Evolutionary conservation across 2,888 invertebrate genomes (phyloP).

Genomic region (Selenia dentaria): DNA sequence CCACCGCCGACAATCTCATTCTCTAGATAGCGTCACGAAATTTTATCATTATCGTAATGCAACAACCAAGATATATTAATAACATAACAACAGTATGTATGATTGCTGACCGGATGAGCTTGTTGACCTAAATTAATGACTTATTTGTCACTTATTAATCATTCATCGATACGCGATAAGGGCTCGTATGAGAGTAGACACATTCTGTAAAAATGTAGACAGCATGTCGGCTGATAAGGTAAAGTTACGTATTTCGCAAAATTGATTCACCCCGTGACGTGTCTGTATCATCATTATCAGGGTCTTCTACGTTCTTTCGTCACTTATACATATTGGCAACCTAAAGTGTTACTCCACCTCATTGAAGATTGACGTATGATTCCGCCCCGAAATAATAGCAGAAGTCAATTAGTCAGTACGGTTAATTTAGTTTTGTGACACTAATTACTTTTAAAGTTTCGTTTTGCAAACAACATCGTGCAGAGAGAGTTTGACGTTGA

Average conservation of each 20-base stretch:
- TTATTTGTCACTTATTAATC: conserved; percentile 14
- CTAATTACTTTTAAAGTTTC: conserved; percentile 21
- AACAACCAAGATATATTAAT: neutral
- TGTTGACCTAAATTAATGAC: conserved; percentile 21
- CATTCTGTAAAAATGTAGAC: conserved; percentile 25
- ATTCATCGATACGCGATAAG: conserved; percentile 12
- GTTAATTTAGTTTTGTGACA: conserved; percentile 18
- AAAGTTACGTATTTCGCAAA: conserved; percentile 21
- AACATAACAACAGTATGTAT: neutral
- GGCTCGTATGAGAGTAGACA: conserved; percentile 13
- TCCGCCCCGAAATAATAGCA: conserved; percentile 36
- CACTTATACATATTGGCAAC: conserved; percentile 37
- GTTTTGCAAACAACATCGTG: conserved; percentile 7
- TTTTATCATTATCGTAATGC: conserved; percentile 4
- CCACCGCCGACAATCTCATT: neutral
- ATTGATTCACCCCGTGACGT: conserved; percentile 42
- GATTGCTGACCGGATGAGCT: conserved; percentile 5
- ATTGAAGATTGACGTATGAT: conserved; percentile 29
- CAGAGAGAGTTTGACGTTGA: conserved; percentile 9
- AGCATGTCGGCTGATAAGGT: conserved; percentile 16
- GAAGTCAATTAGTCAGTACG: conserved; percentile 19
- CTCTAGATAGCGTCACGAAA: conserved; percentile 4
- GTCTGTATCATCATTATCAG: conserved; percentile 9
- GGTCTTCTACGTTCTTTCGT: conserved; percentile 30
- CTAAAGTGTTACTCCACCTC: conserved; percentile 25